Base-by-base conservation (phyloP, 2,113 vertebrate species). In the Carettochelys insculpta region DNA sequence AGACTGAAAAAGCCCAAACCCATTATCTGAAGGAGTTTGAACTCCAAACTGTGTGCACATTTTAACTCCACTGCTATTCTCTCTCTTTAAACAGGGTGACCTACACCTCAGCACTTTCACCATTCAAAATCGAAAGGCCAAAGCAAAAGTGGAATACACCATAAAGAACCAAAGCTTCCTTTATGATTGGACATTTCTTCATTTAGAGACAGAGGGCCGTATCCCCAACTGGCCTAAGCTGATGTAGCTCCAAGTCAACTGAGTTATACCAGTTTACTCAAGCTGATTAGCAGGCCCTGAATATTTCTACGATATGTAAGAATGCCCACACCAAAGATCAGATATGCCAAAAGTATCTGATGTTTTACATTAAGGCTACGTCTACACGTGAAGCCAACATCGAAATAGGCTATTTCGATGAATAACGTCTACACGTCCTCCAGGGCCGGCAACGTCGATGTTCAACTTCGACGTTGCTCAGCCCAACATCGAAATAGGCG, bases 181-280 rank as follows among this genome's bases (percentile, higher is more conserved):
- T 90, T 97, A 53, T 85, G 29, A 53, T 51, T 95, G 91, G 95
- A 90, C 29, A 54, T 77, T 86, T 95, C 78, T 94, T 86, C 80
- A 83, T 78, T 80, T 31, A 75, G 73, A 83, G 82, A 58, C 75
- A 82, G 80, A 85, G 17, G 68, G 88, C 91, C 86, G 89, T 19
- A 75, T 91, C 93, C 91, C 58, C 92, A 91, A 53, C 68, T 90
- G 12, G 29, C 90, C 93, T 54, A 95, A 85, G 89, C 87, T 80
- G 78, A 88, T 43, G 25, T 54, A 90, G 61, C 3, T 89, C 75
- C 58, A 68, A 38, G n/a, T 68, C 61, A 68, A 22, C 34, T 38
- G 61, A 68, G n/a, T 38, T 68, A 68, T 11, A 91, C 68, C 93
- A 90, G 54, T 80, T 90, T 86, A 86, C 61, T 93, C 22, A 75